Evolutionary conservation across 1,140 invertebrate genomes (phyloP), one percentile per base, ranked within the genome.

Genomic region (Leptinotarsa texana): DNA sequence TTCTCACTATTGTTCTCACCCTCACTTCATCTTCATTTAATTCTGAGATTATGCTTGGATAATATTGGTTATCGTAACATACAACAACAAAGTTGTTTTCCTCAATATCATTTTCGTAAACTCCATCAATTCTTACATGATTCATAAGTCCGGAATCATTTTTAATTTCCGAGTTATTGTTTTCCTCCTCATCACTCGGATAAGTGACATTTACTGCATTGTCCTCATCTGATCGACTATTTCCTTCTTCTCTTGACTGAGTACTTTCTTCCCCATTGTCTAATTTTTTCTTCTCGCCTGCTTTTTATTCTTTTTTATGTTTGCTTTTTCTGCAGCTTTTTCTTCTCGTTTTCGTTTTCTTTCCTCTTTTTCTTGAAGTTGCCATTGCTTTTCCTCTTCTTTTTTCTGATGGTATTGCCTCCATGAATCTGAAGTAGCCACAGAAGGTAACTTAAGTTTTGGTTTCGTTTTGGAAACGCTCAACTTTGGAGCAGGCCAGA

Each of bases 11-110:
- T n/a, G n/a, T n/a, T n/a, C n/a, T n/a, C n/a, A n/a, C n/a, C n/a
- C n/a, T n/a, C n/a, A n/a, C n/a, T 13, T 51, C 49, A 51, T 51
- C 49, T 51, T 17, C 49, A 51, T 51, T 17, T 51, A 51, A 51
- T 51, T 51, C 49, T 51, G 17, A 13, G 49, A 51, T 51, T 51
- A 51, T 51, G 49, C 49, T 5, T 51, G 49, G 49, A 51, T 51
- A 51, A 51, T 51, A 51, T 51, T 51, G 49, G 49, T 51, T 51
- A 51, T 51, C 49, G 49, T 51, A 51, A 51, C 49, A 51, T 51
- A 18, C 21, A 21, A 21, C 21, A 21, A 21, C 21, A 21, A 21
- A 21, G 1, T 21, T 21, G 21, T 21, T 21, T 21, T 21, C 1
- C 21, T 21, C 21, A 21, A 21, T 21, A 21, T 21, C 21, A 21